Percentiles rank a stretch among this genome's conserved stretches.
These are phyloP conservation scores for Ferrisia virgata DNA, from an alignment of 2,888 invertebrate species.

Conservation along the genomic window DNA sequence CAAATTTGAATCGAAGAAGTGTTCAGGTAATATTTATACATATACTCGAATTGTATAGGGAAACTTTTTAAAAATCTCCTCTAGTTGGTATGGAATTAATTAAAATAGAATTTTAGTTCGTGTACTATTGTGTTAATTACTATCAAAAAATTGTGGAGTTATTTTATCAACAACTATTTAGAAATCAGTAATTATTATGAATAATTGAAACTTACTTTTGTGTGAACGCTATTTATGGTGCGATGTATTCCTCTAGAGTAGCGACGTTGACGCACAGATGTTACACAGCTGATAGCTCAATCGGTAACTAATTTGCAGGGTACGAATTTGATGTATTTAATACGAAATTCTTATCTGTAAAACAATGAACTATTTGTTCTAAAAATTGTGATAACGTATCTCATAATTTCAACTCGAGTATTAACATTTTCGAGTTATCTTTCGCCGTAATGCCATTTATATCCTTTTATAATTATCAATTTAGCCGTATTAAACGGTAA, in stretches of 20 bases:
- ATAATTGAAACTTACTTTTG: neutral
- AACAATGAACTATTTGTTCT: slow-evolving; percentile 32
- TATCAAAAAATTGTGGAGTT: no score
- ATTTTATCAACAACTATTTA: no score
- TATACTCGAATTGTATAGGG: no score
- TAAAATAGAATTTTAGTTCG: no score
- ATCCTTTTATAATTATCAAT: neutral
- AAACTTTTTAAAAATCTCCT: no score
- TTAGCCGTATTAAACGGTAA: neutral
- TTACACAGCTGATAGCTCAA: neutral
- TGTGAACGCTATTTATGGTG: neutral
- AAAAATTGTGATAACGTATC: slow-evolving; percentile 8
- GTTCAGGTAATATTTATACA: neutral
- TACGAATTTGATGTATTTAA: neutral
- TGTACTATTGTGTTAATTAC: no score
- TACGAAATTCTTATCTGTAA: neutral
- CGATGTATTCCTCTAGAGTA: neutral
- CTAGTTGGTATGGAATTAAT: no score
- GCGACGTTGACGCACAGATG: neutral
- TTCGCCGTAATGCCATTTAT: neutral
- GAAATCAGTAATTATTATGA: no score
- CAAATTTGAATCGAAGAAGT: neutral
- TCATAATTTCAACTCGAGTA: neutral
- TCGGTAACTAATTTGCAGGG: neutral
- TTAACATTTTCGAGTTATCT: neutral